phyloP scores from a whole-genome alignment of 2,113 vertebrate genomes.

The Hippocampus abdominalis region DNA sequence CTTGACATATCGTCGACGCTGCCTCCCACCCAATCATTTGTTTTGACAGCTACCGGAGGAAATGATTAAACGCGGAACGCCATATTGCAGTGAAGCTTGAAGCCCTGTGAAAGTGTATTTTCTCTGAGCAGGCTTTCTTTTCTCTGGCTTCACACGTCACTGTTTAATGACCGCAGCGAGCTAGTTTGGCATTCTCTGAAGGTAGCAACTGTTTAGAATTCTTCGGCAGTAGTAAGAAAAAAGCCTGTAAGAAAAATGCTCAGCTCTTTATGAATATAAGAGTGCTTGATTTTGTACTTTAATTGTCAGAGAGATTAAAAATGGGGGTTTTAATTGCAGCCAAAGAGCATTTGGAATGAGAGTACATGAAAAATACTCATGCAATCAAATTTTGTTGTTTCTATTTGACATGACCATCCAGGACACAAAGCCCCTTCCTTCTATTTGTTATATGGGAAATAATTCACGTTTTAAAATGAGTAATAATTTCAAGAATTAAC shows the following conservation, averaged over 20 bases:
- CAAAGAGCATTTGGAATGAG: not conserved
- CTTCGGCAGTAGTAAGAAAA: not conserved
- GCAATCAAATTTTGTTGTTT: not conserved
- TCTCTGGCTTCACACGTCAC: not conserved
- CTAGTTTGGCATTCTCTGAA: not conserved
- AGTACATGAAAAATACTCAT: no score
- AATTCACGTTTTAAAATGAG: not conserved
- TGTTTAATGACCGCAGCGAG: not conserved
- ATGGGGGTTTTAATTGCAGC: not conserved
- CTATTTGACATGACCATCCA: not conserved
- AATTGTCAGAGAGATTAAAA: not conserved
- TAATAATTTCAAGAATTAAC: not conserved
- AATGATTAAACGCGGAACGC: not conserved
- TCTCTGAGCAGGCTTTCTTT: not conserved
- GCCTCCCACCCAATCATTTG: slow-evolving; percentile 2
- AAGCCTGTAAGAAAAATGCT: not conserved
- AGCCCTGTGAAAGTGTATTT: not conserved
- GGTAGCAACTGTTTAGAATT: not conserved
- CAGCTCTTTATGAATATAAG: not conserved
- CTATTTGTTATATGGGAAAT: not conserved
- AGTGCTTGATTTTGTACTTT: not conserved
- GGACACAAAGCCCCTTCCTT: not conserved
- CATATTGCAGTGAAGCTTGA: not conserved
- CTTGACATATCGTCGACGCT: not conserved
- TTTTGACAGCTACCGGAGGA: not conserved